Conservation (phyloP, 2,888 invertebrate genomes). For the Stenolophus ochropezus region DNA sequence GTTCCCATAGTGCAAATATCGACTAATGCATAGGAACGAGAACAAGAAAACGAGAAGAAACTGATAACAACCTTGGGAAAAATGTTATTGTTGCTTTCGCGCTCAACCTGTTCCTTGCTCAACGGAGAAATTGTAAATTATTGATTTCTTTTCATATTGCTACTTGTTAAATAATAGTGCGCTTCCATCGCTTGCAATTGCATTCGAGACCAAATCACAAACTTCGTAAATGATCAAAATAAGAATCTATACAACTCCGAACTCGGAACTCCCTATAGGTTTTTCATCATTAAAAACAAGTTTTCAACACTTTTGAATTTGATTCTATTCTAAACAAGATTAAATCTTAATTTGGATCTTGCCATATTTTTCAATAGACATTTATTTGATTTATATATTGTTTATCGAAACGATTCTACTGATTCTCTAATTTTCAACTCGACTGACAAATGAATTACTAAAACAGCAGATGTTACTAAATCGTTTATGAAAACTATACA, state of each 20-base stretch:
- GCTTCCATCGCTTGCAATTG: background rate
- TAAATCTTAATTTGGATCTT: no score
- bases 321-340: no score
- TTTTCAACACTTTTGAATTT: background rate
- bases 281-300: background rate
- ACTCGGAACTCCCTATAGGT: background rate
- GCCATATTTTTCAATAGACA: no score
- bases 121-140: conserved; percentile 10
- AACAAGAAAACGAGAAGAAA: conserved; percentile 1
- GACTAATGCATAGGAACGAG: conserved; percentile 37
- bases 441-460: no score
- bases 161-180: background rate
- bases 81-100: conserved; percentile 32
- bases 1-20: conserved; percentile 51
- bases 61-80: conserved; percentile 11
- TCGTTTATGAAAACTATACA: no score
- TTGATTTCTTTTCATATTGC: conserved; percentile 14
- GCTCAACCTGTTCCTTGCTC: background rate
- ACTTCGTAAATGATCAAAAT: conserved; percentile 3
- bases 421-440: no score
- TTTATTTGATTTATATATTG: no score
- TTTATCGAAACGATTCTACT: no score
- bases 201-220: background rate
- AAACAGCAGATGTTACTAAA: no score
- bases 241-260: background rate